A percentile compares a stretch with the other conserved stretches of the same genome.
phyloP scores from a whole-genome alignment of 2,888 invertebrate species.

The Patella depressa region DNA sequence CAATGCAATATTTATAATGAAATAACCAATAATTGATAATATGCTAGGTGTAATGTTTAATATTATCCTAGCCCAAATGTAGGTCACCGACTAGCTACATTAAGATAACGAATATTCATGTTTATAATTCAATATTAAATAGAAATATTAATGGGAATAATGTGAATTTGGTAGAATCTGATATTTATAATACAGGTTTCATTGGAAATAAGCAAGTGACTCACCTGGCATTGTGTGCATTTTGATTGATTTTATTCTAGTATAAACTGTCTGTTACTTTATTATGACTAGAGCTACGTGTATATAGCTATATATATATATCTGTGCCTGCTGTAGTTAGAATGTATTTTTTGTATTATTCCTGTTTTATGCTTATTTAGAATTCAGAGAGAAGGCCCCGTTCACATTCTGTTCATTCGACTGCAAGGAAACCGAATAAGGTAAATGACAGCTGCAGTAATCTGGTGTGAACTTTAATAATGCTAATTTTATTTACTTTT shows the following conservation, averaged over 20 bases:
- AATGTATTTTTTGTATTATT: not conserved
- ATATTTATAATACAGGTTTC: too few relatives aligned
- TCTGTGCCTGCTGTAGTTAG: conserved; percentile 10
- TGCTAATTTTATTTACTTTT: not conserved
- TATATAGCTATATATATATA: not conserved
- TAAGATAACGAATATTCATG: too few relatives aligned
- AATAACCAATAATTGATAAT: too few relatives aligned
- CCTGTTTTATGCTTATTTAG: not conserved
- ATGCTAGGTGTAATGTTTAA: too few relatives aligned
- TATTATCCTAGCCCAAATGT: too few relatives aligned
- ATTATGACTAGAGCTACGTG: not conserved
- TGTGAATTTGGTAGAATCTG: too few relatives aligned
- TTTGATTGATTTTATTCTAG: not conserved
- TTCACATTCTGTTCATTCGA: conserved; percentile 32
- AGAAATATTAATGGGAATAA: too few relatives aligned
- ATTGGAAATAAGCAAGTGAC: too few relatives aligned
- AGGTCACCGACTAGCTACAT: too few relatives aligned
- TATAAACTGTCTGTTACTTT: not conserved
- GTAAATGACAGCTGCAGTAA: conserved; percentile 25
- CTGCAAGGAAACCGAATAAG: conserved; percentile 28
- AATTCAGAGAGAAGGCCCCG: conserved; percentile 25
- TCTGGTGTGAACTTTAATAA: conserved; percentile 6
- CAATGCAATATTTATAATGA: too few relatives aligned
- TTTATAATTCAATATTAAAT: too few relatives aligned
- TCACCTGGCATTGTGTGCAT: not conserved